These are phyloP conservation scores for Drosophila birchii DNA, from an alignment of 2,888 invertebrate genomes.

Conservation along the genomic window DNA sequence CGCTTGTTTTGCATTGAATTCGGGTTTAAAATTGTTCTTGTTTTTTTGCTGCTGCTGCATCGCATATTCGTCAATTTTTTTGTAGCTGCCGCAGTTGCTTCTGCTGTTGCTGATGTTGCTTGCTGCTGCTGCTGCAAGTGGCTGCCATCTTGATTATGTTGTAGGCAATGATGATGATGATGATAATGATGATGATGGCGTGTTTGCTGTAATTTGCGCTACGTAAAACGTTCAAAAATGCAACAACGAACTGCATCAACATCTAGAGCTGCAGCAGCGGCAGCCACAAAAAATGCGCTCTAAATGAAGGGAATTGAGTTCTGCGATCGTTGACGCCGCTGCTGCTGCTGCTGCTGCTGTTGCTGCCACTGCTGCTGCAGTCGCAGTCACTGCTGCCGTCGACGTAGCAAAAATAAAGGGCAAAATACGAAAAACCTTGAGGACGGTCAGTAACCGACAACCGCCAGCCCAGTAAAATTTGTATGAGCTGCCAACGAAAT, in stretches of 20 bases:
- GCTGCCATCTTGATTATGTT: slow-evolving; percentile 80
- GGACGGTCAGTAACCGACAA: slow-evolving; percentile 83
- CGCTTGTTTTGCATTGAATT: slow-evolving; percentile 79
- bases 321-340: slow-evolving; percentile 78
- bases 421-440: slow-evolving; percentile 82
- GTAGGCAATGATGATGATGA: slow-evolving; percentile 28
- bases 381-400: slow-evolving; percentile 37
- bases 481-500: slow-evolving; percentile 73
- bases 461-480: slow-evolving; percentile 80
- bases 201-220: slow-evolving; percentile 84
- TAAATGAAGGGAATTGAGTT: slow-evolving; percentile 80
- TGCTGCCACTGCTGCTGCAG: slow-evolving; percentile 35
- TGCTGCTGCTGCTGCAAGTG: slow-evolving; percentile 66
- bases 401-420: slow-evolving; percentile 70
- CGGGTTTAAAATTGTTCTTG: slow-evolving; percentile 78
- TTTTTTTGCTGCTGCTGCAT: slow-evolving; percentile 49
- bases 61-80: slow-evolving; percentile 49
- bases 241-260: slow-evolving; percentile 65
- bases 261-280: slow-evolving; percentile 35
- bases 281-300: slow-evolving; percentile 71
- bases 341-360: slow-evolving; percentile 42
- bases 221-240: slow-evolving; percentile 81
- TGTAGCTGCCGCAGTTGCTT: slow-evolving; percentile 28
- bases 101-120: slow-evolving; percentile 50
- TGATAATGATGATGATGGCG: slow-evolving; percentile 78